Evolutionary conservation across 2,797 vertebrate species (phyloP).

Genomic region (Anabacerthia variegaticeps): DNA sequence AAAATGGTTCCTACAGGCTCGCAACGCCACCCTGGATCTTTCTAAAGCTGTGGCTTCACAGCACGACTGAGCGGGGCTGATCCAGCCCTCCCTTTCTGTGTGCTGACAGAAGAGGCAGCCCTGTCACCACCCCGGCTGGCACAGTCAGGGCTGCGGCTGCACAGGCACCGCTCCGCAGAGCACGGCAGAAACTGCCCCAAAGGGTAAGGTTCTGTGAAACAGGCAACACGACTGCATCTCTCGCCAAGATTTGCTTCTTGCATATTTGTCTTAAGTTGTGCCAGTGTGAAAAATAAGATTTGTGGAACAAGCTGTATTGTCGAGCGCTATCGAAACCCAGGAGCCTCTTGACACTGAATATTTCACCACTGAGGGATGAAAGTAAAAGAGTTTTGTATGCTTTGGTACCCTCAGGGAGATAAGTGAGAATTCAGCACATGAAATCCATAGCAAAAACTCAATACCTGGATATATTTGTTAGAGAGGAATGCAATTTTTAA

Average conservation of each 20-base stretch:
- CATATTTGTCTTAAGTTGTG: accelerated
- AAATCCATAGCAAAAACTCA: background rate
- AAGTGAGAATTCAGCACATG: background rate
- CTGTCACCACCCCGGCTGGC: no score
- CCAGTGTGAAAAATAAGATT: background rate
- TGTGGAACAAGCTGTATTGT: background rate
- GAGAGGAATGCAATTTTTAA: background rate
- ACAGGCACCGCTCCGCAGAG: background rate
- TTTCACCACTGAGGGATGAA: background rate
- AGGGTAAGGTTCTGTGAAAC: accelerated
- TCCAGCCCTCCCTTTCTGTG: accelerated
- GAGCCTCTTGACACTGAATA: background rate
- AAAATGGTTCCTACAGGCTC: background rate
- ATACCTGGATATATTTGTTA: background rate
- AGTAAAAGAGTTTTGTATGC: background rate
- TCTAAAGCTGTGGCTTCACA: background rate
- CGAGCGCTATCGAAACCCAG: background rate
- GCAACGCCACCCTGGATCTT: accelerated
- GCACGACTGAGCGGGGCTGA: accelerated
- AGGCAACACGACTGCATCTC: no score
- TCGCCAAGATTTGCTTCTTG: background rate
- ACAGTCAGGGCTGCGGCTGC: background rate
- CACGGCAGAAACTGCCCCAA: accelerated
- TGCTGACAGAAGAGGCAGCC: background rate
- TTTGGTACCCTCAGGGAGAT: background rate